Evolutionary conservation across 2,113 vertebrate species (phyloP), one percentile per base, ranked within the genome.

Genomic region (Melanerpes formicivorus): DNA sequence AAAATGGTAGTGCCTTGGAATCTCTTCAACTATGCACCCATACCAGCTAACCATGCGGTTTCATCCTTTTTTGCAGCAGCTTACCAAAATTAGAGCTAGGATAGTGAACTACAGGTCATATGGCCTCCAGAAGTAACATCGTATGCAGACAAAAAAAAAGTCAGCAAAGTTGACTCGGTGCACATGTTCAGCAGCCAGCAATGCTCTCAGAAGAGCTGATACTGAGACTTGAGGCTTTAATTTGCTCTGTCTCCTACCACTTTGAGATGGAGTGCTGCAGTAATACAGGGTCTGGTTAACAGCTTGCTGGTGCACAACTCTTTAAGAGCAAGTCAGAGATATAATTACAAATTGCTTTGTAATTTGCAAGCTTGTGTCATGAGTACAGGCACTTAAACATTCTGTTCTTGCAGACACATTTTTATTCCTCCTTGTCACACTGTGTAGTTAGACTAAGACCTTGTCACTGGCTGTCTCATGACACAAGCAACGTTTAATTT

Each of bases 121-220:
- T 70, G 90, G 71, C 80, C 54, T 84, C 75, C 91, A 80, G 86
- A 95, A 95, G 93, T 67, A 81, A 69, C 63, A 81, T 93, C 89
- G 50, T 63, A 88, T 86, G 91, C 88, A 64, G 75, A 77, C 84
- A 72, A 85, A 93, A 82, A 82, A 60, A 54, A 70, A 87, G 71
- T 74, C 27, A 81, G 50, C 15, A 65, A 66, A 93, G 90, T 67
- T 84, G 80, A 81, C 77, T 80, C 82, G 27, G 34, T 91, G 69
- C 63, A 76, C 6, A 2, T 79, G 67, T 74, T 90, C 25, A 5
- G 78, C 26, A 65, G 66, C 37, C 76, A 90, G 73, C 46, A 88
- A 21, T 48, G 56, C 44, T 80, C 71, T 86, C 34, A 2, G 4
- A 76, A 69, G 46, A 65, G 12, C 44, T 80, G 64, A 40, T 66